Percentiles rank a stretch among this genome's conserved stretches.
These are phyloP conservation scores for Hylaea fasciaria DNA, from an alignment of 2,888 invertebrate genomes.

Conservation along the genomic window DNA sequence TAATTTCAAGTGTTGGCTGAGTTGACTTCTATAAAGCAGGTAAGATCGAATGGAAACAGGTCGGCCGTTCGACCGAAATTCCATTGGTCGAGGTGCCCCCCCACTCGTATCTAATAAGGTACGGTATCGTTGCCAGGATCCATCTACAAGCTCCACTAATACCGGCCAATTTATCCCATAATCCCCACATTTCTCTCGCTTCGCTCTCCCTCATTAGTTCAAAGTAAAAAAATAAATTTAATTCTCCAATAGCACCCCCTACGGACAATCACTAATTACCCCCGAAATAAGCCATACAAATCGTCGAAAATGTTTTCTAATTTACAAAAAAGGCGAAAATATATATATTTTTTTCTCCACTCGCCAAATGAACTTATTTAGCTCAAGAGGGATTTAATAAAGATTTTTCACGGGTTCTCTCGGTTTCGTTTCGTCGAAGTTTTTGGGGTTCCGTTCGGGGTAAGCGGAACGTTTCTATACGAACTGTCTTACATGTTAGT, in stretches of 20 bases:
- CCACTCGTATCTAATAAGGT: background rate
- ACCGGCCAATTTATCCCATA: slow-evolving; percentile 53
- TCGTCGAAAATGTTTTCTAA: slow-evolving; percentile 83
- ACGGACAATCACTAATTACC: slow-evolving; percentile 80
- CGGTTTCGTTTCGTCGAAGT: slow-evolving; percentile 74
- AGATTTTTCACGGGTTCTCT: slow-evolving; percentile 80
- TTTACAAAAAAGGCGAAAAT: slow-evolving; percentile 70
- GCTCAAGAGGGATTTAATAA: slow-evolving; percentile 81
- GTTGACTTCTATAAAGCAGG: no score
- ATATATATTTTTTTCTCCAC: slow-evolving; percentile 55
- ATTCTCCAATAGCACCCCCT: slow-evolving; percentile 59
- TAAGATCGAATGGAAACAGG: no score
- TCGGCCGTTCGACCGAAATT: no score
- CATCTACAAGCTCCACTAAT: slow-evolving; percentile 42
- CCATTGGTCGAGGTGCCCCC: no score
- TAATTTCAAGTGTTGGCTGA: no score
- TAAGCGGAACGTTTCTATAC: background rate
- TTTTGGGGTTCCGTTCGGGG: slow-evolving; percentile 54
- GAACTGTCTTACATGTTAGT: no score
- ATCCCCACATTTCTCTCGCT: slow-evolving; percentile 62
- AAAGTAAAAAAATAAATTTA: slow-evolving; percentile 70
- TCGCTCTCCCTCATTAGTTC: slow-evolving; percentile 71
- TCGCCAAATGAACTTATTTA: slow-evolving; percentile 83
- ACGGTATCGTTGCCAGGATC: slow-evolving; percentile 27
- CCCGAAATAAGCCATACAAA: slow-evolving; percentile 79